Evolutionary conservation across 2,113 vertebrate genomes (phyloP).

Genomic region (Hystrix cristata): DNA sequence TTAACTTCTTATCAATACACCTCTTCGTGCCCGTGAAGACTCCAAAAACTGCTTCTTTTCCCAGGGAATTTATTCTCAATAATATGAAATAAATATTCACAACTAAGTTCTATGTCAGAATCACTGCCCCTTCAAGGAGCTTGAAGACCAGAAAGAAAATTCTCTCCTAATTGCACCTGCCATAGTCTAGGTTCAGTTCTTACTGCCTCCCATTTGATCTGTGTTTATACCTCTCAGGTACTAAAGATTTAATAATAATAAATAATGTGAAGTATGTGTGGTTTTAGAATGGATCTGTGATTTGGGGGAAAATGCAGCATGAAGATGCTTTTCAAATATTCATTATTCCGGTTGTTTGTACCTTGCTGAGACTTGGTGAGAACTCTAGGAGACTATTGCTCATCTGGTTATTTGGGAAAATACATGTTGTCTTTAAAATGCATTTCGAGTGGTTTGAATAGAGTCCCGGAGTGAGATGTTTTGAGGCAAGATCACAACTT

Average conservation of each 20-base stretch:
- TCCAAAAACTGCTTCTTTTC: neutral
- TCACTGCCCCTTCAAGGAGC: neutral
- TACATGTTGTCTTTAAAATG: neutral
- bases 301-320: neutral
- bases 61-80: neutral
- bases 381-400: neutral
- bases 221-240: conserved; percentile 74
- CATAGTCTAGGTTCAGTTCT: neutral
- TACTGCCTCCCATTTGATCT: neutral
- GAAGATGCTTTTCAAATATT: neutral
- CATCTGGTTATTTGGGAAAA: neutral
- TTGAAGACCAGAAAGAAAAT: neutral
- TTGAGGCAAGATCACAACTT: neutral
- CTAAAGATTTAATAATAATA: conserved; percentile 77
- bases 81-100: neutral
- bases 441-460: conserved; percentile 18
- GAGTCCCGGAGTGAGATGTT: neutral
- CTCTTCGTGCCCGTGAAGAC: neutral
- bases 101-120: neutral
- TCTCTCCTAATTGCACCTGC: neutral
- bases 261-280: conserved; percentile 38
- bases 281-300: conserved; percentile 10
- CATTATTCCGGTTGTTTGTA: neutral
- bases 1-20: neutral
- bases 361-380: neutral